phyloP scores from a whole-genome alignment of 2,888 invertebrate genomes.

The Lacanobia wlatinum region DNA sequence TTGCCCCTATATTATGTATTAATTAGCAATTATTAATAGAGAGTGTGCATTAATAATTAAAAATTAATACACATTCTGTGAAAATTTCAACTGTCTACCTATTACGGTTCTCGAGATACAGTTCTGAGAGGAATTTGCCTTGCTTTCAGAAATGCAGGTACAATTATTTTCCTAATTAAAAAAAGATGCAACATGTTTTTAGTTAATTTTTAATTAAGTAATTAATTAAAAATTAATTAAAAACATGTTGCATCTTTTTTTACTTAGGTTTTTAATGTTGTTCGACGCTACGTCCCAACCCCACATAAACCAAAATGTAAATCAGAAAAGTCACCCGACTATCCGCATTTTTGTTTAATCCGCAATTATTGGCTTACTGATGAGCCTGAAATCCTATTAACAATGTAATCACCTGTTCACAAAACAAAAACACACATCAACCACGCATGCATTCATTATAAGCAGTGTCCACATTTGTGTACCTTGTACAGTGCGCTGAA shows the following conservation, averaged over 20 bases:
- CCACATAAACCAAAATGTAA: not conserved
- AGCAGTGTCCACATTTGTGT: constrained; percentile 40
- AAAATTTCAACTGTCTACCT: too few species aligned
- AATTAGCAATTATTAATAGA: too few species aligned
- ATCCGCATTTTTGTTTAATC: constrained; percentile 12
- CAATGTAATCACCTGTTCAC: constrained; percentile 48
- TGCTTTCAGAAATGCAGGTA: not conserved
- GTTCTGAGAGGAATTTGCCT: not conserved
- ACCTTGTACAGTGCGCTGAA: constrained; percentile 1
- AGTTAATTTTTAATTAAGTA: too few species aligned
- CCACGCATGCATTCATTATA: constrained; percentile 52
- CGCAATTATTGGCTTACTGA: constrained; percentile 36
- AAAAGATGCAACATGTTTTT: too few species aligned
- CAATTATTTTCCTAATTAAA: not conserved
- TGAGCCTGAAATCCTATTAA: constrained; percentile 45
- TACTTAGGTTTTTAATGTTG: too few species aligned
- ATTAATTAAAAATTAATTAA: too few species aligned
- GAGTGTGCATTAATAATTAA: too few species aligned
- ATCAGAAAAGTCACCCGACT: not conserved
- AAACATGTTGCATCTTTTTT: too few species aligned
- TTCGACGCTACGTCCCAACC: not conserved
- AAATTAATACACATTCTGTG: too few species aligned
- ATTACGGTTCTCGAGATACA: too few species aligned
- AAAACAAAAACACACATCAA: constrained; percentile 52
- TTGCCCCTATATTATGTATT: too few species aligned